These are phyloP conservation scores for Sycophila sp. DNA, from an alignment of 1,140 invertebrate species.

Conservation along the genomic window DNA sequence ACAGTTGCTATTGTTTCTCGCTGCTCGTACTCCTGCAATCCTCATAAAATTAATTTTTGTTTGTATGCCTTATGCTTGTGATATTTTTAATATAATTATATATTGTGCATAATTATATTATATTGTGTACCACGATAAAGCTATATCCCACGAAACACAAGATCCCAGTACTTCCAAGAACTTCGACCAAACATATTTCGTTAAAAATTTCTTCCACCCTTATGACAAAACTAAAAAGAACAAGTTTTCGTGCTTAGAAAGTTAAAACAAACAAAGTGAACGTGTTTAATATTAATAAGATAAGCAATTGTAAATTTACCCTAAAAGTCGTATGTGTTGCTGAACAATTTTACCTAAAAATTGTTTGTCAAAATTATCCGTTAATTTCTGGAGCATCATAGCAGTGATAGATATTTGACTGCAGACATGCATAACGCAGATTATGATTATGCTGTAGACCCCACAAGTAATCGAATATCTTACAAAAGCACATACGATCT, in stretches of 20 bases:
- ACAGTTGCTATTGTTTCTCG: slow-evolving; percentile 27
- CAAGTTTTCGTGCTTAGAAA: too few relatives aligned
- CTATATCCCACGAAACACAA: slow-evolving; percentile 47
- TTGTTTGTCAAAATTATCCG: not conserved
- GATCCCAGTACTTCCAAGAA: slow-evolving; percentile 41
- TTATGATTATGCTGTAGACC: slow-evolving; percentile 44
- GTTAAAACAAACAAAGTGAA: too few relatives aligned
- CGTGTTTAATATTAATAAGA: not conserved
- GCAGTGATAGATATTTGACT: slow-evolving; percentile 44
- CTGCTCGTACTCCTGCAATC: slow-evolving; percentile 39
- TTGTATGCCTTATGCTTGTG: too few relatives aligned
- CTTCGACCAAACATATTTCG: slow-evolving; percentile 45
- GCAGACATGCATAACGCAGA: slow-evolving; percentile 49
- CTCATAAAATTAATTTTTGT: not conserved
- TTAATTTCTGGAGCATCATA: slow-evolving; percentile 27
- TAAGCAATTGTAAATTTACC: slow-evolving; percentile 29
- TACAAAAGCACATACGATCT: slow-evolving; percentile 43
- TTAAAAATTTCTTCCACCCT: slow-evolving; percentile 43
- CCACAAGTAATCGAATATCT: slow-evolving; percentile 45
- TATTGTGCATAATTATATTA: too few relatives aligned
- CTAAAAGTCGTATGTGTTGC: slow-evolving; percentile 25
- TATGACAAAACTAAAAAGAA: slow-evolving; percentile 41
- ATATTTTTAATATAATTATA: too few relatives aligned
- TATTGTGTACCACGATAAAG: slow-evolving; percentile 38
- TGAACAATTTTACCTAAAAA: not conserved